Base-by-base conservation (phyloP, 1,140 invertebrate species). In the Neodiprion fabricii region DNA sequence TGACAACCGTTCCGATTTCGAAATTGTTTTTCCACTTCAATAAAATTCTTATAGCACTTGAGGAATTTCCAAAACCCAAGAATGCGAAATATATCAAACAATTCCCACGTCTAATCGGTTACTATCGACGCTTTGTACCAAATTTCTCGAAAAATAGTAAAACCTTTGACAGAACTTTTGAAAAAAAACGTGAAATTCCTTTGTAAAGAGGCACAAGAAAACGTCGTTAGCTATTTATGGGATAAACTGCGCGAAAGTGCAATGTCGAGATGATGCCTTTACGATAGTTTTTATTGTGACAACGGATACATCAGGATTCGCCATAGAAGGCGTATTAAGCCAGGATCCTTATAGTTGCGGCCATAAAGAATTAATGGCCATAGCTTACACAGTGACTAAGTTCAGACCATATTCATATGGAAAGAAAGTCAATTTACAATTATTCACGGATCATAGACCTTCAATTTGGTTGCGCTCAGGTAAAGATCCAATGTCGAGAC, bases 81-180 rank as follows among this genome's bases (percentile, higher is more conserved):
- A 21, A 21, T 21, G 17, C 17, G 17, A 21, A 21, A 21, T 21
- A 21, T 21, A 76, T 90, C 11, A 86, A 86, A 79, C 80, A 80
- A 74, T 90, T 90, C 76, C 50, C 85, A 10, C 83, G 83, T 9
- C 67, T 87, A 7, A 48, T 72, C 2, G 76, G 77, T 2, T 85
- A 80, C 71, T 85, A 82, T 21, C 17, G 17, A 21, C 17, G 17
- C 17, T 21, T 21, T 21, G 17, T 21, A 21, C 17, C 17, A 21
- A 21, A 21, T 21, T 21, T 21, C 17, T 21, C 17, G 17, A 21
- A 21, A 21, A 21, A 21, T 21, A 21, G 17, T 21, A 21, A 21
- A 21, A 21, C 17, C 17, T 21, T 21, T 21, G 17, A 21, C 17
- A 21, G 17, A 21, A 21, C 17, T 21, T 21, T 21, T 21, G 17